These are phyloP conservation scores for Spermophilus dauricus DNA, from an alignment of 2,113 vertebrate genomes.

Conservation along the genomic window DNA sequence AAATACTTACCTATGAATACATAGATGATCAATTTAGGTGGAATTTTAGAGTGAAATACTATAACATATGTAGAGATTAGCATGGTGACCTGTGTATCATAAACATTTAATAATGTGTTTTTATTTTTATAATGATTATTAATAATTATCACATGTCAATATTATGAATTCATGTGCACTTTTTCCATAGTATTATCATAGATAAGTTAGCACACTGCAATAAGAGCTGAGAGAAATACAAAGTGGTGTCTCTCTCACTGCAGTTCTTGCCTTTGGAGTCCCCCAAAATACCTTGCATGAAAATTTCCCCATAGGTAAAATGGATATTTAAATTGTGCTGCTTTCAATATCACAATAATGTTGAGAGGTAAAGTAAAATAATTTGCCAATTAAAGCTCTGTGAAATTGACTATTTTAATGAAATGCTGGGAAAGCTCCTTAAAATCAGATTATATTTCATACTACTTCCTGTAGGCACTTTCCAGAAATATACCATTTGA, in stretches of 20 bases:
- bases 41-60: background rate
- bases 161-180: background rate
- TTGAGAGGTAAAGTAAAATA: conserved; percentile 64
- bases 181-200: background rate
- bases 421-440: conserved; percentile 56
- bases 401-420: conserved; percentile 64
- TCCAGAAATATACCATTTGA: conserved; percentile 55
- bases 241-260: background rate
- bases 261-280: background rate
- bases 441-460: conserved; percentile 69
- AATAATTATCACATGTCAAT: background rate
- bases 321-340: conserved; percentile 39
- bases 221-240: background rate
- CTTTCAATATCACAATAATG: conserved; percentile 17
- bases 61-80: background rate
- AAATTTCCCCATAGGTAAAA: background rate
- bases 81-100: background rate
- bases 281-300: background rate
- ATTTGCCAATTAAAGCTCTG: conserved; percentile 60
- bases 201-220: background rate
- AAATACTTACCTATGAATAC: background rate
- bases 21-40: background rate
- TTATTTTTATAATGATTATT: background rate
- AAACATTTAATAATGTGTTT: background rate
- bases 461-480: background rate